Percentiles rank a stretch among this genome's conserved stretches.
Evolutionary conservation across 1,140 invertebrate genomes (phyloP).

Genomic region (Camponotus vicinus): DNA sequence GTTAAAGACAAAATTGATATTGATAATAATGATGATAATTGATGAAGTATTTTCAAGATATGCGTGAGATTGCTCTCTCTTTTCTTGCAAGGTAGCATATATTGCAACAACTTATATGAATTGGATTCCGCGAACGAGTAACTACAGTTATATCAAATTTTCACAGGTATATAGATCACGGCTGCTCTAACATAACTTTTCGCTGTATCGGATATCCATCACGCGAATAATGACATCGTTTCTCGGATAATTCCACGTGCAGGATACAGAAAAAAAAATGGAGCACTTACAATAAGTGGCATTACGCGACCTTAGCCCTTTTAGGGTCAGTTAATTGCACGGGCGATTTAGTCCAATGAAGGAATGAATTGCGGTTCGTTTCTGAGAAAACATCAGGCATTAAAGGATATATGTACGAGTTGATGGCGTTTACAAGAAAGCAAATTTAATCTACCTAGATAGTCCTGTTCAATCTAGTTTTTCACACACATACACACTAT

Average conservation of each 20-base stretch:
- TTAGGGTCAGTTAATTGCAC: constrained; percentile 45
- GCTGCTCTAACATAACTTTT: neutral
- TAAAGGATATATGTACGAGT: constrained; percentile 36
- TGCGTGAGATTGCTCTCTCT: too few species aligned
- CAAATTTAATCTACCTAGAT: neutral
- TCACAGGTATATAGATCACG: neutral
- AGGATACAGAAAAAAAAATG: neutral
- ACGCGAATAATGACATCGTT: constrained; percentile 1
- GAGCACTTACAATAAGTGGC: constrained; percentile 19
- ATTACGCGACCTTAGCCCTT: constrained; percentile 4
- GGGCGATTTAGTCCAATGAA: constrained; percentile 38
- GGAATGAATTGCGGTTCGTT: constrained; percentile 25
- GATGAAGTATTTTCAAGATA: neutral
- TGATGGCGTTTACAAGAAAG: neutral
- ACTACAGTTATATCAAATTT: constrained; percentile 15
- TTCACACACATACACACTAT: neutral
- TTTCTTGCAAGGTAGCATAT: too few species aligned
- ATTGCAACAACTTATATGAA: neutral
- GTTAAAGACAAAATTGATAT: neutral
- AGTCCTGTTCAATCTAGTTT: neutral
- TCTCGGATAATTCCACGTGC: neutral
- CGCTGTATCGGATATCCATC: neutral
- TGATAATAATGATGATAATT: too few species aligned
- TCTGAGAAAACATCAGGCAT: constrained; percentile 27
- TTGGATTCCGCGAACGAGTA: neutral